Evolutionary conservation across 2,113 vertebrate species (phyloP).

Genomic region (Ailuropoda melanoleuca): DNA sequence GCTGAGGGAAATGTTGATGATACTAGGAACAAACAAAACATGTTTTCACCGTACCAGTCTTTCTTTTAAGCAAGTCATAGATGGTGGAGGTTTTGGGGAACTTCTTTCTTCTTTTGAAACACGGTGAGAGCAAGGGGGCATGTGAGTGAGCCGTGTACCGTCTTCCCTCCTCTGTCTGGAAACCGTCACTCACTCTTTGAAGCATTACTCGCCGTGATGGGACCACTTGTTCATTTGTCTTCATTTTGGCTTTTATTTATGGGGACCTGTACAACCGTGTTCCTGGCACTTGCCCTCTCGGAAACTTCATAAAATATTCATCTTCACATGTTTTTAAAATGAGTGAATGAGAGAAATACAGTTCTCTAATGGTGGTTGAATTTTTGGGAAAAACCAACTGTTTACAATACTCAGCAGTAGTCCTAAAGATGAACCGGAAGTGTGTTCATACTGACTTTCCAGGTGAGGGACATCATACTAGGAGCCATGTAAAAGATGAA

Average conservation of each 20-base stretch:
- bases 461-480: background rate
- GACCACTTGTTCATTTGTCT: background rate
- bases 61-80: background rate
- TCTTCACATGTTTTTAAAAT: background rate
- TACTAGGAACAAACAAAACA: background rate
- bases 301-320: background rate
- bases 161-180: background rate
- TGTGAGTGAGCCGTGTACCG: background rate
- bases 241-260: background rate
- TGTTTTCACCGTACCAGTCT: background rate
- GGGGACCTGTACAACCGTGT: background rate
- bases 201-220: background rate
- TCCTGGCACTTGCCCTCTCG: background rate
- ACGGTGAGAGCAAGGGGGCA: background rate
- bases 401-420: background rate
- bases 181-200: background rate
- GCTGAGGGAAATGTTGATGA: background rate
- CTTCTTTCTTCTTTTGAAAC: background rate
- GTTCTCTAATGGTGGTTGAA: background rate
- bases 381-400: background rate
- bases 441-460: background rate
- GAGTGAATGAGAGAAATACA: background rate
- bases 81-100: background rate
- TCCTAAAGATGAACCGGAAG: background rate
- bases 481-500: background rate